A percentile compares a stretch with the other conserved stretches of the same genome.
Evolutionary conservation across 2,113 vertebrate genomes (phyloP).

Genomic region (Alouatta palliata): DNA sequence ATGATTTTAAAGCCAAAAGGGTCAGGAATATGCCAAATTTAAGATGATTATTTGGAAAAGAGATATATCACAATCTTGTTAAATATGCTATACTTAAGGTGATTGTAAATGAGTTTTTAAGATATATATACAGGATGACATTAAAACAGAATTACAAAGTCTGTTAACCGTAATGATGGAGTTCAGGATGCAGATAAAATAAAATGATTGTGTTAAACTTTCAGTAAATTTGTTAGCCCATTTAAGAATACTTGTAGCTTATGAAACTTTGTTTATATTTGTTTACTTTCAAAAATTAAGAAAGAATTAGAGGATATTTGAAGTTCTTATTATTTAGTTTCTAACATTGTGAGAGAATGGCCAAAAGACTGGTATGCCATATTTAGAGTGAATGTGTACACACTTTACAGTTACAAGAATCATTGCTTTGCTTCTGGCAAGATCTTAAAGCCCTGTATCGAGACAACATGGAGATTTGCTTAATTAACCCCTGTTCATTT

Average conservation of each 20-base stretch:
- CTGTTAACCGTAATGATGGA: conserved; percentile 71
- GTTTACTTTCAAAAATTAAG: conserved; percentile 23
- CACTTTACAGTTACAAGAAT: neutral
- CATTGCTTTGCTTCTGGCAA: neutral
- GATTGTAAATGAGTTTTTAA: conserved; percentile 69
- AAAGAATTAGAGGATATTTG: neutral
- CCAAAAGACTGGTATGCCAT: neutral
- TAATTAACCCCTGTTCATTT: conserved; percentile 48
- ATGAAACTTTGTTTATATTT: neutral
- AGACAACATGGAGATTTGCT: conserved; percentile 2
- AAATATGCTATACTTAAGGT: conserved; percentile 51
- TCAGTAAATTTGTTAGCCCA: conserved; percentile 17
- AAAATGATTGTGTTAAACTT: conserved; percentile 77
- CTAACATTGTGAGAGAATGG: neutral
- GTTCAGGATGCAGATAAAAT: conserved; percentile 61
- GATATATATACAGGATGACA: conserved; percentile 54
- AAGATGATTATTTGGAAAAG: conserved; percentile 43
- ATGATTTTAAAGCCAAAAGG: conserved; percentile 8
- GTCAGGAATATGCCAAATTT: neutral
- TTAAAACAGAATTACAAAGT: conserved; percentile 74
- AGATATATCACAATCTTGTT: conserved; percentile 42
- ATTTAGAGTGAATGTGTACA: neutral
- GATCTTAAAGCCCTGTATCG: neutral
- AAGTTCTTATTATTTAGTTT: conserved; percentile 22
- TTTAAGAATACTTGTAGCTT: neutral